Evolutionary conservation across 2,113 vertebrate genomes (phyloP).

Genomic region (Genyomyrus donnyi): DNA sequence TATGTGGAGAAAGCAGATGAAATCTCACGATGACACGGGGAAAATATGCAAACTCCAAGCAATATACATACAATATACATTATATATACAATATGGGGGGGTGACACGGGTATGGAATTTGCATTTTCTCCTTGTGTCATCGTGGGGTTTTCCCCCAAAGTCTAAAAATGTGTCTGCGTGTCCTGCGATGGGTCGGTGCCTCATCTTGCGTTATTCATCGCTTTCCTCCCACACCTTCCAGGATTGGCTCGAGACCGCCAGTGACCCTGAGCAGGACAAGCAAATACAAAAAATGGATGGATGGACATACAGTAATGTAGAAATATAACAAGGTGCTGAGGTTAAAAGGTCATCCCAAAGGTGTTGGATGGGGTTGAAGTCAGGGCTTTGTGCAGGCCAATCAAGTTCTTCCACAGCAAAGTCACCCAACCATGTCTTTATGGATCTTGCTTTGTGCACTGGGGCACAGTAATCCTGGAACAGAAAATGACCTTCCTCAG

Average conservation of each 20-base stretch:
- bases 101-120: neutral
- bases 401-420: no score
- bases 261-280: neutral
- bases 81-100: no score
- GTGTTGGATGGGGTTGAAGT: no score
- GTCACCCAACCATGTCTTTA: no score
- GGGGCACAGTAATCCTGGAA: no score
- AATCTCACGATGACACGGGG: neutral
- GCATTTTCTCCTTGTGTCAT: neutral
- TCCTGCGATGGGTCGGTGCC: neutral
- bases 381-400: no score
- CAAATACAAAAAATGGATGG: neutral
- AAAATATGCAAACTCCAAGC: neutral
- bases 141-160: neutral
- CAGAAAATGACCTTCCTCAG: neutral
- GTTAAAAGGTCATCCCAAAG: neutral
- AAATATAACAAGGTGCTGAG: neutral
- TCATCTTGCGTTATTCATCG: neutral
- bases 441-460: no score
- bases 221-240: neutral
- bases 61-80: no score
- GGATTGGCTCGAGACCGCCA: neutral
- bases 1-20: neutral
- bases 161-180: neutral
- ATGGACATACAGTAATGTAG: neutral